phyloP scores from a whole-genome alignment of 2,797 vertebrate species.

The Danio choprae region DNA sequence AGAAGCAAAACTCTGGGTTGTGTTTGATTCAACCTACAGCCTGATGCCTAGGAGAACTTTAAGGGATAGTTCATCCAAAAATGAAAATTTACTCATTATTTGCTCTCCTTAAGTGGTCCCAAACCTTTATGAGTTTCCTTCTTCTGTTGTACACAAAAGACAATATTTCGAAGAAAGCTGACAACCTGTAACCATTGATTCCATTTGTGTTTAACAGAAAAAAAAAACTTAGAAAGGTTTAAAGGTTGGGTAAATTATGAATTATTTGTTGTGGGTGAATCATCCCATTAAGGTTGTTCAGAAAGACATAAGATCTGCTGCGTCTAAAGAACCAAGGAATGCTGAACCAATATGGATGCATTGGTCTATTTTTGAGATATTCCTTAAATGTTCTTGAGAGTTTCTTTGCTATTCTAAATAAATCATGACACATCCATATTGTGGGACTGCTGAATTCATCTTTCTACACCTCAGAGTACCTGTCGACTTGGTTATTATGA shows the following conservation, averaged over 20 bases:
- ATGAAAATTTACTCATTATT: no score
- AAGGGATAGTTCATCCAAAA: no score
- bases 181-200: no score
- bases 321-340: background rate
- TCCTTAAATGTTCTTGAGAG: background rate
- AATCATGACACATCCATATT: background rate
- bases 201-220: no score
- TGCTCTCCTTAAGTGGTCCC: no score
- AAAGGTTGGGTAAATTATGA: no score
- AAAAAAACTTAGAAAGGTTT: no score
- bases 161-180: no score
- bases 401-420: no score
- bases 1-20: constrained; percentile 20
- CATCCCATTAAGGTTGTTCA: background rate
- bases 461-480: constrained; percentile 12
- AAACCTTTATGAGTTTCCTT: no score
- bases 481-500: background rate
- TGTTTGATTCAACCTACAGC: constrained; percentile 30
- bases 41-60: constrained; percentile 17
- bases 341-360: background rate
- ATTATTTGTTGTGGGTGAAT: no score
- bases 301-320: background rate
- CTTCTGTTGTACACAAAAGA: no score
- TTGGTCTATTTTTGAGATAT: background rate
- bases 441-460: background rate